A percentile compares a stretch with the other conserved stretches of the same genome.
Conservation (phyloP, 2,797 vertebrate species). For the Myiotriccus ornatus region DNA sequence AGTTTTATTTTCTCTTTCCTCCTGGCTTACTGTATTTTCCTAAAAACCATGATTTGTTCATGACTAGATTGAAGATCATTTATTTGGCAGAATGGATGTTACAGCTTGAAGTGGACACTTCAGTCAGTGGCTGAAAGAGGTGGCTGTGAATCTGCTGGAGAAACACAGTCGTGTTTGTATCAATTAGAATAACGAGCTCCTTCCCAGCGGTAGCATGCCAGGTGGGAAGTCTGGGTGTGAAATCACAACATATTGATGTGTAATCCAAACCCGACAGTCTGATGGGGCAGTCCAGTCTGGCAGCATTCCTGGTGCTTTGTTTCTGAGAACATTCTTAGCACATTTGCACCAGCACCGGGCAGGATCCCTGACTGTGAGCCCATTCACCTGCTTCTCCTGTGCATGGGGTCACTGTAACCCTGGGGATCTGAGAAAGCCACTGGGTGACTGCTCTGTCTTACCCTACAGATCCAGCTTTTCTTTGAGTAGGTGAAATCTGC, state of each 20-base stretch:
- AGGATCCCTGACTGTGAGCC: neutral
- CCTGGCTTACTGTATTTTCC: neutral
- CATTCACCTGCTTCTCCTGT: neutral
- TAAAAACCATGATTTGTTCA: neutral
- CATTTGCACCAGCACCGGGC: neutral
- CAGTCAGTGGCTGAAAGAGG: neutral
- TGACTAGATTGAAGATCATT: neutral
- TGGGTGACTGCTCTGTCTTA: neutral
- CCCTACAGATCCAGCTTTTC: neutral
- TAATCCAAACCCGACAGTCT: accelerated
- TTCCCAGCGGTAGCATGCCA: neutral
- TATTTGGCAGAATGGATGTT: neutral
- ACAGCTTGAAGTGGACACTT: neutral
- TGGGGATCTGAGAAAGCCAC: neutral
- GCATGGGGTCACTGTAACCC: neutral
- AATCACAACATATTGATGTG: neutral
- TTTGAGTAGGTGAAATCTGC: neutral
- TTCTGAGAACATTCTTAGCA: neutral
- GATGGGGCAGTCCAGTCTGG: neutral
- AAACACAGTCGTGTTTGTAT: neutral
- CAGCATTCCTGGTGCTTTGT: neutral
- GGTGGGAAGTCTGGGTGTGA: neutral
- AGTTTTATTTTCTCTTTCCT: neutral
- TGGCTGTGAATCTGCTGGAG: neutral
- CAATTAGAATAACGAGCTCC: neutral